Conservation (phyloP, 37 sponge, comb jelly and placozoan species). For the Petrosia ficiformis region DNA sequence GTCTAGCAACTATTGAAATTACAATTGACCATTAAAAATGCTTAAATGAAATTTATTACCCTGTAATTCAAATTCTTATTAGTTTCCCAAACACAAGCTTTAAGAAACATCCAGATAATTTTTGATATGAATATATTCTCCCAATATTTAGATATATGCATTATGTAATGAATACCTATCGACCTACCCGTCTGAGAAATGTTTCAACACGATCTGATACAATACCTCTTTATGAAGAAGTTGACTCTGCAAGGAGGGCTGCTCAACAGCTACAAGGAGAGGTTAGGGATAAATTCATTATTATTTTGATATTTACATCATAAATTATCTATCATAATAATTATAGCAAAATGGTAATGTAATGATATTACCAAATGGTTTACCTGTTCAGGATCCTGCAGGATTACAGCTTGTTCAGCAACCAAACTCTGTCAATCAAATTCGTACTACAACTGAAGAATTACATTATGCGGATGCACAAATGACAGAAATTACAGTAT, state of each 20-base stretch:
- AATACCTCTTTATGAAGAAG: neutral
- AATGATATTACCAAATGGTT: neutral
- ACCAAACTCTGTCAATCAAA: neutral
- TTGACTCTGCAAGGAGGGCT: too few relatives aligned
- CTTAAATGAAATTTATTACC: too few relatives aligned
- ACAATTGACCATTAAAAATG: too few relatives aligned
- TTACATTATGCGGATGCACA: neutral
- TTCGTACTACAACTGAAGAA: neutral
- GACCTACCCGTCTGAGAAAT: neutral
- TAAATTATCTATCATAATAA: neutral
- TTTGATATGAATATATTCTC: neutral
- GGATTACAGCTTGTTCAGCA: neutral
- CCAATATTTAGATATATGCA: slow-evolving; percentile 64
- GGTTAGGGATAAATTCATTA: neutral
- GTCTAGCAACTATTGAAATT: too few relatives aligned
- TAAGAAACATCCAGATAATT: neutral
- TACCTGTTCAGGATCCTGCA: neutral
- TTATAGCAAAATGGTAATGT: neutral
- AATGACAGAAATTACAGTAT: neutral
- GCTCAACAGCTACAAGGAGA: too few relatives aligned
- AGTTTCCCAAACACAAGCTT: too few relatives aligned
- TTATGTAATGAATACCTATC: slow-evolving; percentile 49
- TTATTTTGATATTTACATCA: neutral
- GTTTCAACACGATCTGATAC: neutral
- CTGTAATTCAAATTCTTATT: too few relatives aligned